Conservation (phyloP, 1,140 invertebrate species). For the Lepidurus apus region DNA sequence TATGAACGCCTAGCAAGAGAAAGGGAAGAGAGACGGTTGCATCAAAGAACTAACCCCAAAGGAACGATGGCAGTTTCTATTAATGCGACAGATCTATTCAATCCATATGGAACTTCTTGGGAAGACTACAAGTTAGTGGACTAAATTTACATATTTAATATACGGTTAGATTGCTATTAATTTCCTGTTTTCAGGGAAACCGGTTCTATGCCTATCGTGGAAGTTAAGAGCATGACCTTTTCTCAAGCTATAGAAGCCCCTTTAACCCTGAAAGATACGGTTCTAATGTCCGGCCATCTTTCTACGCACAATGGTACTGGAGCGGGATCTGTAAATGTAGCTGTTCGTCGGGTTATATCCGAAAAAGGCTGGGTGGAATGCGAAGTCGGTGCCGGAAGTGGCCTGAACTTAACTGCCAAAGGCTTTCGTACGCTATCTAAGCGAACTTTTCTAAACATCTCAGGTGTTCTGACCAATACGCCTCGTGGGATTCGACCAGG, state of each 20-base stretch:
- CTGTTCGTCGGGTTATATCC: conserved; percentile 67
- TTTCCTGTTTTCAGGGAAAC: conserved; percentile 48
- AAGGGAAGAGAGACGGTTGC: conserved; percentile 72
- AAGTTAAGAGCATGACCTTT: conserved; percentile 86
- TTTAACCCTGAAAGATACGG: conserved; percentile 73
- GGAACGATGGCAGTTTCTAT: conserved; percentile 79
- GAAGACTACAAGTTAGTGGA: conserved; percentile 54
- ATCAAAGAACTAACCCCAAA: conserved; percentile 83
- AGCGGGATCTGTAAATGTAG: conserved; percentile 63
- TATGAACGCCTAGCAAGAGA: conserved; percentile 77
- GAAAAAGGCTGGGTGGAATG: conserved; percentile 78
- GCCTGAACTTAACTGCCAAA: conserved; percentile 64
- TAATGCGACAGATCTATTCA: conserved; percentile 90
- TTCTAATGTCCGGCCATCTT: conserved; percentile 70
- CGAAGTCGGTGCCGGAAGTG: conserved; percentile 71
- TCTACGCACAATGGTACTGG: conserved; percentile 81
- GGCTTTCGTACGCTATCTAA: conserved; percentile 63
- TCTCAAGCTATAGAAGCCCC: conserved; percentile 89
- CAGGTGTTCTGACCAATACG: conserved; percentile 63
- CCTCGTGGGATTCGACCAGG: conserved; percentile 63
- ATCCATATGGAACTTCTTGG: conserved; percentile 55
- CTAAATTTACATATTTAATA: neutral
- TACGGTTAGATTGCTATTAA: conserved; percentile 18
- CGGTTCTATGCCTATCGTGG: conserved; percentile 63
- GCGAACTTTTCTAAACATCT: conserved; percentile 65